A percentile compares a stretch with the other conserved stretches of the same genome.
phyloP scores from a whole-genome alignment of 1,140 invertebrate species.

The Theocolax elegans region DNA sequence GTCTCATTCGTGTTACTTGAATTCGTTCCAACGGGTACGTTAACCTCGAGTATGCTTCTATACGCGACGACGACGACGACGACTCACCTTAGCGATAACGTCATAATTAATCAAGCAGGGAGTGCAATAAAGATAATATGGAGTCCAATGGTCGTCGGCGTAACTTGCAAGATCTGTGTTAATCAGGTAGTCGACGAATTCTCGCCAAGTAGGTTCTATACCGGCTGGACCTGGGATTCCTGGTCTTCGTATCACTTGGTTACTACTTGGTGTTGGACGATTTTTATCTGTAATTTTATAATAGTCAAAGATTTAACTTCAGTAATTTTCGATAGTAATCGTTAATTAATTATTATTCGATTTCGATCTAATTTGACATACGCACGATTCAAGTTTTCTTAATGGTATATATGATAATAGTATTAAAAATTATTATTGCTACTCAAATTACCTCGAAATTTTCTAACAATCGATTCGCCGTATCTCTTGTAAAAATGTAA shows the following conservation, averaged over 20 bases:
- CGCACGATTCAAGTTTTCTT: too few relatives aligned
- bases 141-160: slow-evolving; percentile 68
- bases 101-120: slow-evolving; percentile 63
- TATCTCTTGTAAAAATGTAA: slow-evolving; percentile 72
- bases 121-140: slow-evolving; percentile 64
- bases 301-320: background rate
- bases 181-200: slow-evolving; percentile 69
- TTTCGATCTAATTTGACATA: too few relatives aligned
- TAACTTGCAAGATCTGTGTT: slow-evolving; percentile 58
- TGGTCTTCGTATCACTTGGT: slow-evolving; percentile 47
- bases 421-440: too few relatives aligned
- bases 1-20: too few relatives aligned
- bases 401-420: too few relatives aligned
- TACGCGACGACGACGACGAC: too few relatives aligned
- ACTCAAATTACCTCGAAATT: slow-evolving; percentile 66
- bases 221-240: slow-evolving; percentile 53
- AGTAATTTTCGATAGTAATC: too few relatives aligned
- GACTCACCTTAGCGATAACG: slow-evolving; percentile 73
- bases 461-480: slow-evolving; percentile 70
- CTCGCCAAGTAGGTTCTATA: slow-evolving; percentile 70
- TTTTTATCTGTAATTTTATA: slow-evolving; percentile 48
- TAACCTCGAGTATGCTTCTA: too few relatives aligned
- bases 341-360: too few relatives aligned
- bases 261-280: slow-evolving; percentile 35
- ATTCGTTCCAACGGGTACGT: too few relatives aligned